These are phyloP conservation scores for Aspiorhynchus laticeps DNA, from an alignment of 2,113 vertebrate genomes.

Conservation along the genomic window DNA sequence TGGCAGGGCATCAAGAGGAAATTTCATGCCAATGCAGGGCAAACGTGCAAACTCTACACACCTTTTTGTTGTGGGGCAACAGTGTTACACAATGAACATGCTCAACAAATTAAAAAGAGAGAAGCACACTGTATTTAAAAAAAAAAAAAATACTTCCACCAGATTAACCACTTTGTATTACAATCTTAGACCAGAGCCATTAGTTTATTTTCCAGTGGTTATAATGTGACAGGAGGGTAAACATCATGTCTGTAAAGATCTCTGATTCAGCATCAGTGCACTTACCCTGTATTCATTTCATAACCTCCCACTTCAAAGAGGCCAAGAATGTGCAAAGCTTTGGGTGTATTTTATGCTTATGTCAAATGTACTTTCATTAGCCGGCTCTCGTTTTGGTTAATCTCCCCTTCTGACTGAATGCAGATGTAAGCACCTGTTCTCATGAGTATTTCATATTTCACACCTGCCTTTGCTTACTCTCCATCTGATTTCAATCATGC, in stretches of 20 bases:
- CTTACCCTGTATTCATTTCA: constrained; percentile 19
- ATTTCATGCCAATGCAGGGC: not conserved
- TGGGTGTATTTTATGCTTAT: constrained; percentile 50
- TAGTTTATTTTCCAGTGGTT: constrained; percentile 57
- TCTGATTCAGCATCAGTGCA: constrained; percentile 14
- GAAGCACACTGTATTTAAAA: too few relatives aligned
- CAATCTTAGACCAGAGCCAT: constrained; percentile 46
- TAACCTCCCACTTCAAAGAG: constrained; percentile 52
- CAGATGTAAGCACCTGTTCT: constrained; percentile 46
- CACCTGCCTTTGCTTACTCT: not conserved
- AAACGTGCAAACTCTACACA: not conserved
- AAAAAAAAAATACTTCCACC: too few relatives aligned
- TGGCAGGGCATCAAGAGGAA: too few relatives aligned
- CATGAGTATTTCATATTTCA: constrained; percentile 12
- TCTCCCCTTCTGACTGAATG: not conserved
- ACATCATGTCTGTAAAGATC: constrained; percentile 6
- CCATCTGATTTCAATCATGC: not conserved
- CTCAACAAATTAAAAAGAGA: not conserved
- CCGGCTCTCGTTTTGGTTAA: constrained; percentile 3
- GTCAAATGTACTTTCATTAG: constrained; percentile 37
- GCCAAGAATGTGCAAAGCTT: constrained; percentile 21
- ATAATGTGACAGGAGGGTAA: constrained; percentile 1
- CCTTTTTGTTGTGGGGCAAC: not conserved
- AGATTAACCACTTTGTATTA: constrained; percentile 49
- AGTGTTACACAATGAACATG: not conserved